These are phyloP conservation scores for Drosophila takahashii DNA, from an alignment of 1,140 invertebrate genomes.

Conservation along the genomic window DNA sequence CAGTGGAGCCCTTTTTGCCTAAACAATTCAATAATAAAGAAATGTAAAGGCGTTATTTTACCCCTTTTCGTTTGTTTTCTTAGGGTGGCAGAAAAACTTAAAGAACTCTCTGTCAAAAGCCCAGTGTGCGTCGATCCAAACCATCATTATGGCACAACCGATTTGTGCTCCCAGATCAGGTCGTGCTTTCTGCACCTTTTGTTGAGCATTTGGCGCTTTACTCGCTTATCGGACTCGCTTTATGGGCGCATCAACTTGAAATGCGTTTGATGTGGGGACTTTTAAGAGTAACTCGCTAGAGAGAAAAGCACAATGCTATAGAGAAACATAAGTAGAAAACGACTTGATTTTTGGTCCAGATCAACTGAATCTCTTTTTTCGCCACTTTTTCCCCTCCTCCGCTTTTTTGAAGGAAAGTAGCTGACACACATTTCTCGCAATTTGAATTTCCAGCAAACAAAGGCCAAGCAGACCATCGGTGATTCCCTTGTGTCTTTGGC, in stretches of 20 bases:
- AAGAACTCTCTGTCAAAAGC: not conserved
- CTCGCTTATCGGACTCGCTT: constrained; percentile 34
- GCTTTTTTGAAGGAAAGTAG: constrained; percentile 14
- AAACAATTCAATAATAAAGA: too few species aligned
- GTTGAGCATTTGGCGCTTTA: constrained; percentile 46
- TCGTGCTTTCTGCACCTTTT: constrained; percentile 11
- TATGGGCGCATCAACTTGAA: constrained; percentile 32
- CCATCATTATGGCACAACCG: constrained; percentile 36
- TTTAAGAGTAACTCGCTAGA: not conserved
- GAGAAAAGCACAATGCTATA: not conserved
- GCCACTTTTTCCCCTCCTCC: not conserved
- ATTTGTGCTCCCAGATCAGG: constrained; percentile 39
- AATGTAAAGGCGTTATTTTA: too few species aligned
- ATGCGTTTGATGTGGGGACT: constrained; percentile 11
- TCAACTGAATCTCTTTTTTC: constrained; percentile 1
- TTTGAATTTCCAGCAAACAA: constrained; percentile 30
- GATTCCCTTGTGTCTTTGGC: constrained; percentile 55
- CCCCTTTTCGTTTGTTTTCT: too few species aligned
- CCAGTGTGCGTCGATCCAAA: not conserved
- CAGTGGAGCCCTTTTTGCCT: too few species aligned
- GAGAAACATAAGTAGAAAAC: constrained; percentile 3
- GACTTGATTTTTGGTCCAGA: not conserved
- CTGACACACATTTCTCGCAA: constrained; percentile 49
- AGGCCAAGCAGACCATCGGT: constrained; percentile 26
- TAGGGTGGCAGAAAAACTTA: not conserved